A percentile compares a stretch with the other conserved stretches of the same genome.
phyloP scores from a whole-genome alignment of 2,797 vertebrate species.

The Pristis pectinata region DNA sequence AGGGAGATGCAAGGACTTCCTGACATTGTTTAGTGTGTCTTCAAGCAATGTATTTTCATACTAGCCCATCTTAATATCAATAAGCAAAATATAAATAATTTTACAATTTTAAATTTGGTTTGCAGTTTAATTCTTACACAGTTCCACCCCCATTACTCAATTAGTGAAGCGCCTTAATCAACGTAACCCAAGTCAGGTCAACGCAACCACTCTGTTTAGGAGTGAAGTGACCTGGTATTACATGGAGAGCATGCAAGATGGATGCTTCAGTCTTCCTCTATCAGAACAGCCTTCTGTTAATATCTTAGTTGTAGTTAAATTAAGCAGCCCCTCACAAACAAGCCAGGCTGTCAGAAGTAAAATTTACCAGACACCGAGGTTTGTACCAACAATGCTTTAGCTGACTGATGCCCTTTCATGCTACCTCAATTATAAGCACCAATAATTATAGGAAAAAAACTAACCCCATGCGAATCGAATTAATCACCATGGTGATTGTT shows the following conservation, averaged over 20 bases:
- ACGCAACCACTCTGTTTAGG: neutral
- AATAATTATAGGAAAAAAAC: neutral
- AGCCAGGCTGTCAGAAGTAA: neutral
- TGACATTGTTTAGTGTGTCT: neutral
- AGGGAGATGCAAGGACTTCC: neutral
- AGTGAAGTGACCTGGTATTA: neutral
- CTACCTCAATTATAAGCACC: neutral
- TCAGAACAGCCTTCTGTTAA: neutral
- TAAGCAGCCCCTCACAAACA: neutral
- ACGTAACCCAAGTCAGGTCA: neutral
- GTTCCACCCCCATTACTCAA: neutral
- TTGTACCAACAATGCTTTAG: neutral
- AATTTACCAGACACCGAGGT: neutral
- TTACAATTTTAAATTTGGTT: neutral
- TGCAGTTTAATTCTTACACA: neutral
- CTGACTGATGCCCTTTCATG: neutral
- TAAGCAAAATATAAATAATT: neutral
- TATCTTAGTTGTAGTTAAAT: neutral
- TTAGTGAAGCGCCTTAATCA: neutral
- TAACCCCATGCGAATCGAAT: neutral
- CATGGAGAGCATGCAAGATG: neutral
- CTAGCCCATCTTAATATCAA: neutral
- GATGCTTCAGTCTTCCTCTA: neutral
- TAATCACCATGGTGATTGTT: neutral
- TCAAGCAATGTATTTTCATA: neutral